phyloP scores from a whole-genome alignment of 2,888 invertebrate genomes.

The Epirrhoe tristata region DNA sequence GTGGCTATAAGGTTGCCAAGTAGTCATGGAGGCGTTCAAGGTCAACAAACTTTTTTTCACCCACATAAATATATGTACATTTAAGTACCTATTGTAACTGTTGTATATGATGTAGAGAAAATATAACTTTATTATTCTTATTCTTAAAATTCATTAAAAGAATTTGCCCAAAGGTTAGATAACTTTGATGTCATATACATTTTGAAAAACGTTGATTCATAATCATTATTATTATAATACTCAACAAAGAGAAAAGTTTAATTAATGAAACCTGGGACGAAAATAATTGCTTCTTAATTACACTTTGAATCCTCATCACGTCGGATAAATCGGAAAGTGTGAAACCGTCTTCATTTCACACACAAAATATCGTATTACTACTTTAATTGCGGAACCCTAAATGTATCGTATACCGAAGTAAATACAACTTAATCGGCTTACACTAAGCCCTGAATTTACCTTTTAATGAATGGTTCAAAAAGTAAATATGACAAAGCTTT shows the following conservation, averaged over 20 bases:
- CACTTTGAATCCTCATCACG: not conserved
- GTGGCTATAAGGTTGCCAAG: too few relatives aligned
- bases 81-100: too few relatives aligned
- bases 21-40: too few relatives aligned
- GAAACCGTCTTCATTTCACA: constrained; percentile 1
- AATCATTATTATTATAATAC: not conserved
- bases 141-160: too few relatives aligned
- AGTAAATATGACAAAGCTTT: constrained; percentile 14
- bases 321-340: not conserved
- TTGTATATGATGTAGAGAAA: too few relatives aligned
- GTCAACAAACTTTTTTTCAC: too few relatives aligned
- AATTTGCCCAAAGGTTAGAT: too few relatives aligned
- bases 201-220: too few relatives aligned
- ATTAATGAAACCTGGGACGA: not conserved
- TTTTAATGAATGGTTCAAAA: constrained; percentile 29
- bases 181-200: too few relatives aligned
- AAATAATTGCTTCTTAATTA: not conserved
- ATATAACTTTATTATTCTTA: too few relatives aligned
- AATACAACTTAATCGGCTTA: constrained; percentile 34
- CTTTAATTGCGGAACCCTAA: constrained; percentile 32
- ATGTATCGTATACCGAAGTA: constrained; percentile 28
- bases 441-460: constrained; percentile 17
- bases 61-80: too few relatives aligned
- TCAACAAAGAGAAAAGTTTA: not conserved
- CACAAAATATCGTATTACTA: constrained; percentile 17